Evolutionary conservation across 2,113 vertebrate genomes (phyloP).

Genomic region (Strigops habroptila): DNA sequence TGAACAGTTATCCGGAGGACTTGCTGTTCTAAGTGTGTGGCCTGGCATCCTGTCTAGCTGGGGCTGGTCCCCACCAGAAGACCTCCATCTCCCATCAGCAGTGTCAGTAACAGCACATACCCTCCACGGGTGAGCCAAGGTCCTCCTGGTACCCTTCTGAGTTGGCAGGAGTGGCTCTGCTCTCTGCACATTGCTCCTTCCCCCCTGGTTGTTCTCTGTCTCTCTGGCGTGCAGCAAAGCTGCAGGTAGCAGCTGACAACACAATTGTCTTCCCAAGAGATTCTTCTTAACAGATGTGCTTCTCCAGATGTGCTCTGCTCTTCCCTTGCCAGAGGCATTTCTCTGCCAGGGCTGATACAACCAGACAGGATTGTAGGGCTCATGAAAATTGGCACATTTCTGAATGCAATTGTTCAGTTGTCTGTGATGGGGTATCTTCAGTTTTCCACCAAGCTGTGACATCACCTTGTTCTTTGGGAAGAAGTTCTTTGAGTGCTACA

Average conservation of each 20-base stretch:
- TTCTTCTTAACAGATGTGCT: background rate
- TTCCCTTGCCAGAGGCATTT: background rate
- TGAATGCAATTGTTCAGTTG: background rate
- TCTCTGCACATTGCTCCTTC: background rate
- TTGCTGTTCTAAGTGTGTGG: rapidly evolving
- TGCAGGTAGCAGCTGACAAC: background rate
- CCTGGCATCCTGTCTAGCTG: rapidly evolving
- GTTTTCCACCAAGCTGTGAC: background rate
- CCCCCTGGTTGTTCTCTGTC: background rate
- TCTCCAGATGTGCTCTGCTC: background rate
- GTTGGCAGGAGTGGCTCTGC: background rate
- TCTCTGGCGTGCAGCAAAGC: background rate
- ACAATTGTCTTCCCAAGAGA: background rate
- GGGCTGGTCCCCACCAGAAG: background rate
- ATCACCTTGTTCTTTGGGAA: background rate
- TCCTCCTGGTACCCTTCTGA: background rate
- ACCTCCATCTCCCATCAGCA: background rate
- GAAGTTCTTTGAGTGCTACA: background rate
- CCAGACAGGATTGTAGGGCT: background rate
- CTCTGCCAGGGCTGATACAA: background rate
- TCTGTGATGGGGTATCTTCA: background rate
- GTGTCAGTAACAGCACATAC: background rate
- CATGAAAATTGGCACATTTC: background rate
- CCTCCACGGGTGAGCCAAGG: rapidly evolving
- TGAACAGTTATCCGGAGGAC: background rate